Percentiles rank a stretch among this genome's conserved stretches.
phyloP scores from a whole-genome alignment of 2,797 vertebrate species.

The Syndactyla subalaris region DNA sequence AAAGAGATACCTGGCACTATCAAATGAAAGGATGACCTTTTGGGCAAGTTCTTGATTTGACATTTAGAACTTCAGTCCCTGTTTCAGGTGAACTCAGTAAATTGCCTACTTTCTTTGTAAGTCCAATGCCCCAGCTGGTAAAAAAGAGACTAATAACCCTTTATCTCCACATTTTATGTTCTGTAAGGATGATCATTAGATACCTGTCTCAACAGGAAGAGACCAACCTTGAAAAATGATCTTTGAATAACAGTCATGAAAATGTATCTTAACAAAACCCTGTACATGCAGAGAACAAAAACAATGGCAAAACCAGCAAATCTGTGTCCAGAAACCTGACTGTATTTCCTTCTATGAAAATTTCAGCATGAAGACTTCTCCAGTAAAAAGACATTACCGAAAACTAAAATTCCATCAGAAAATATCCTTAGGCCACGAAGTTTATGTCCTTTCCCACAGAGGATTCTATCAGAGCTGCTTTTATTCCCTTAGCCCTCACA shows the following conservation, averaged over 20 bases:
- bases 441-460: neutral
- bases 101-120: neutral
- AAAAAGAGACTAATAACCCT: neutral
- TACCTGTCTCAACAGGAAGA: neutral
- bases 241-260: neutral
- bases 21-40: conserved; percentile 30
- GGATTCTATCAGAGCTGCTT: neutral
- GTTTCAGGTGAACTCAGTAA: neutral
- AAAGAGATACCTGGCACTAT: neutral
- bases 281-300: neutral
- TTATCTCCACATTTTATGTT: neutral
- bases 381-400: neutral
- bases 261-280: neutral
- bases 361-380: neutral
- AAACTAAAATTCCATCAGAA: neutral
- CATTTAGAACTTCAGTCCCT: conserved; percentile 31
- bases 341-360: neutral
- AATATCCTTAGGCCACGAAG: neutral
- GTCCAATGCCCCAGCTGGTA: neutral
- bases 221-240: neutral
- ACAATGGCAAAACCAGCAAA: neutral
- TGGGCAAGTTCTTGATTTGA: conserved; percentile 21
- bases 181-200: neutral
- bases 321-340: neutral
- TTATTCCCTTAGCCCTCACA: neutral